Evolutionary conservation across 1,140 invertebrate genomes (phyloP).

Genomic region (Papilio machaon): DNA sequence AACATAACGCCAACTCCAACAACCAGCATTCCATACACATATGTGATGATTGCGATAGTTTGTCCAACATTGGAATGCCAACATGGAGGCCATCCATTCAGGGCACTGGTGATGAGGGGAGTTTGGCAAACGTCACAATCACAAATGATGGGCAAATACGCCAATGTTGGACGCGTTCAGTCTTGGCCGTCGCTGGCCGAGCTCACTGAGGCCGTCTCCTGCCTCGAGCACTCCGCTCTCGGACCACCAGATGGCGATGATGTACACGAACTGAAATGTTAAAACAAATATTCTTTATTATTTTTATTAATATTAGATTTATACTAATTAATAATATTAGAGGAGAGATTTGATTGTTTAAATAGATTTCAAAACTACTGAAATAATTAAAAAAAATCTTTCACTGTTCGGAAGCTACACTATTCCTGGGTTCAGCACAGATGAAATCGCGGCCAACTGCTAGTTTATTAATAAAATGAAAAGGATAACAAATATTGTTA

Average conservation of each 20-base stretch:
- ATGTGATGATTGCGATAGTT: background rate
- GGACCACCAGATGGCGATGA: slow-evolving; percentile 46
- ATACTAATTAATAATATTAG: too few species aligned
- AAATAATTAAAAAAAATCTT: too few species aligned
- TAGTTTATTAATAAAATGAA: too few species aligned
- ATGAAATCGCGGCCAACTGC: too few species aligned
- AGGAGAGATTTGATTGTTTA: too few species aligned
- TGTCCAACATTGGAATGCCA: background rate
- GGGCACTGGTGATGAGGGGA: slow-evolving; percentile 17
- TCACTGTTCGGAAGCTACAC: too few species aligned
- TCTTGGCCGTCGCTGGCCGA: slow-evolving; percentile 42
- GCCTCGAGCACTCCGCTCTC: slow-evolving; percentile 51
- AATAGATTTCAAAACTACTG: too few species aligned
- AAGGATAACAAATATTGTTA: too few species aligned
- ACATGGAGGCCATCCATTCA: slow-evolving; percentile 17
- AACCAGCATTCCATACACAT: background rate
- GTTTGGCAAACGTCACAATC: slow-evolving; percentile 29
- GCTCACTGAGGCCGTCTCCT: slow-evolving; percentile 44
- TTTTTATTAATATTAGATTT: too few species aligned
- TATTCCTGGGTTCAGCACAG: too few species aligned
- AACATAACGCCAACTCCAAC: slow-evolving; percentile 19
- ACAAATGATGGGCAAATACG: slow-evolving; percentile 9
- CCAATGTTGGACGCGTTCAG: slow-evolving; percentile 38
- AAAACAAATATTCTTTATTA: background rate
- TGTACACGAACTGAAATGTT: slow-evolving; percentile 53